Percentiles rank a stretch among this genome's conserved stretches.
phyloP scores from a whole-genome alignment of 2,888 invertebrate species.

The Drosophila paracracens region DNA sequence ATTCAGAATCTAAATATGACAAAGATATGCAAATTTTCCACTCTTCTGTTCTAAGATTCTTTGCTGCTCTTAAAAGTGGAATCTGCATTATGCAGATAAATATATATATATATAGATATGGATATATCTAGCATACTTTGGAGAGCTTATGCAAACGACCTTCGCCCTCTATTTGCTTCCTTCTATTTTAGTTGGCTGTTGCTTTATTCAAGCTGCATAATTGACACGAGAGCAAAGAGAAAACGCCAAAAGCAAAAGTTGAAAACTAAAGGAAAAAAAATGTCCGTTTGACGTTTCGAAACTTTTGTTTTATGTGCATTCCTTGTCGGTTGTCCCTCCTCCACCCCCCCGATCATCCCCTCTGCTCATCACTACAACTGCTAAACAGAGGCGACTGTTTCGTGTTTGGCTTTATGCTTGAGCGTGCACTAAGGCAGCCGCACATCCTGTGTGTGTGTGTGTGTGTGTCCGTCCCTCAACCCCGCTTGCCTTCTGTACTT shows the following conservation, averaged over 20 bases:
- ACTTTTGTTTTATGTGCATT: constrained; percentile 36
- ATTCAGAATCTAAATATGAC: neutral
- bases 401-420: constrained; percentile 53
- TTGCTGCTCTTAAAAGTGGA: neutral
- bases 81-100: neutral
- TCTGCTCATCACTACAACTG: neutral
- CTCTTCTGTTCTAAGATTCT: neutral
- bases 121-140: constrained; percentile 62
- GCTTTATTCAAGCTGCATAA: constrained; percentile 70
- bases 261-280: constrained; percentile 31
- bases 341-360: neutral
- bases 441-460: constrained; percentile 53
- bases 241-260: constrained; percentile 27
- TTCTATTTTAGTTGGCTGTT: constrained; percentile 18
- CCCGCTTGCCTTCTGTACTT: constrained; percentile 1
- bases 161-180: constrained; percentile 53
- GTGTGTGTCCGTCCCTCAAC: constrained; percentile 10
- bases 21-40: neutral
- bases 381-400: constrained; percentile 9
- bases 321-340: neutral
- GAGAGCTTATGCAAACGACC: constrained; percentile 63
- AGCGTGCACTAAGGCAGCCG: constrained; percentile 60
- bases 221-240: constrained; percentile 58
- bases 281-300: constrained; percentile 63
- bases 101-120: neutral